A percentile compares a stretch with the other conserved stretches of the same genome.
Conservation (phyloP, 2,888 invertebrate genomes). For the Brachynemurus nebulosus region DNA sequence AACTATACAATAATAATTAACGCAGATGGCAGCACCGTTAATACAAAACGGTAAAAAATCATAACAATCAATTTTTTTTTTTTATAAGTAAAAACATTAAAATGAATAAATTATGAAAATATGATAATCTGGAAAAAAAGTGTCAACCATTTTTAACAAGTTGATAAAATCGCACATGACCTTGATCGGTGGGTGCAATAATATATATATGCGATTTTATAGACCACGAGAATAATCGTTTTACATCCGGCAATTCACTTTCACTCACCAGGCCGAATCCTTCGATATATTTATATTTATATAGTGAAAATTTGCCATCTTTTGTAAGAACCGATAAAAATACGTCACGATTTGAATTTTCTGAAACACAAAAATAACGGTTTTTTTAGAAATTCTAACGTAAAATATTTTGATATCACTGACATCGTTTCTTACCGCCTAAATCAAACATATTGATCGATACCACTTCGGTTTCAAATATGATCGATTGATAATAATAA, state of each 20-base stretch:
- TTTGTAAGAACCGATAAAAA: background rate
- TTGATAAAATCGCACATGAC: background rate
- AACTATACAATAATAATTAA: too few relatives aligned
- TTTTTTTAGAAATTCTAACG: background rate
- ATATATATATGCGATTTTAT: background rate
- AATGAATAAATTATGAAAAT: too few relatives aligned
- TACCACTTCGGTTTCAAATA: background rate
- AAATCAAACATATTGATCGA: background rate
- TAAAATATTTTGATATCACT: background rate
- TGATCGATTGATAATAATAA: background rate
- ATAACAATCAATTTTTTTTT: too few relatives aligned
- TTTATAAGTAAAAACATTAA: too few relatives aligned
- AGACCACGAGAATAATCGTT: background rate
- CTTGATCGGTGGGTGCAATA: background rate
- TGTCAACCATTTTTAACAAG: slow-evolving; percentile 4
- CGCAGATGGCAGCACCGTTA: too few relatives aligned
- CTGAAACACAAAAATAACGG: background rate
- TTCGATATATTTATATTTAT: background rate
- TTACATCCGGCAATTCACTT: background rate
- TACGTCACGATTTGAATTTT: background rate
- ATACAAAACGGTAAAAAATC: too few relatives aligned
- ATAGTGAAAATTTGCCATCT: background rate
- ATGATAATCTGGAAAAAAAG: too few relatives aligned
- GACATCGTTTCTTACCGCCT: background rate
- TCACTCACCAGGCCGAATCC: background rate